A percentile compares a stretch with the other conserved stretches of the same genome.
Evolutionary conservation across 30 jellyfish, hydroid and myxozoan genomes (phyloP).

Genomic region (Hydra vulgaris): DNA sequence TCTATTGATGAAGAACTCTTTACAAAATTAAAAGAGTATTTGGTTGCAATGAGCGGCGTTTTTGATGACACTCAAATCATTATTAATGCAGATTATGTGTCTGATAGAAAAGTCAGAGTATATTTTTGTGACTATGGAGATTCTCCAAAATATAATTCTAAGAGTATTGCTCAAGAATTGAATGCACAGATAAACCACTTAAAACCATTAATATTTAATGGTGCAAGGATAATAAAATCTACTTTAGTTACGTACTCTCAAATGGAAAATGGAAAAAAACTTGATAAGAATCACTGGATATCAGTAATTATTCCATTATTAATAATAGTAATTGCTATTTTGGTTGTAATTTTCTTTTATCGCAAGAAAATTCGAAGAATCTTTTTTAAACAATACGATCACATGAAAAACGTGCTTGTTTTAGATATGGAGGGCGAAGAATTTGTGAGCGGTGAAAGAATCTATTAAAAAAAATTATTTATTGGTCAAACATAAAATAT

Average conservation of each 20-base stretch:
- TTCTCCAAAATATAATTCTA: not conserved
- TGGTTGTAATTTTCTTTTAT: not conserved
- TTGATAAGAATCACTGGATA: not conserved
- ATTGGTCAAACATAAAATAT: too few species aligned
- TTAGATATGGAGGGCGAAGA: slow-evolving; percentile 21
- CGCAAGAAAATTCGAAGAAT: not conserved
- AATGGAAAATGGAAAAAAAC: not conserved
- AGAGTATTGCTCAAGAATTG: not conserved
- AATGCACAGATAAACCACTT: not conserved
- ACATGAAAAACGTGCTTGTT: slow-evolving; percentile 11
- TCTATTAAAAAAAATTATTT: too few species aligned
- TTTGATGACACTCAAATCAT: not conserved
- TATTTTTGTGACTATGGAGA: not conserved
- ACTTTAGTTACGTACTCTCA: not conserved
- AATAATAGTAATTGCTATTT: not conserved
- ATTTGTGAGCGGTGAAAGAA: not conserved
- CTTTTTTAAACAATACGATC: slow-evolving; percentile 7
- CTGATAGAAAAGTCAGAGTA: not conserved
- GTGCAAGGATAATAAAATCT: not conserved
- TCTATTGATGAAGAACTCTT: not conserved
- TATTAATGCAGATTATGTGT: not conserved
- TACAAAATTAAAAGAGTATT: not conserved
- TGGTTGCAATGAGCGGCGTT: not conserved
- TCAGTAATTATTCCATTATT: not conserved
- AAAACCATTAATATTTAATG: not conserved